These are phyloP conservation scores for Ceramica pisi DNA, from an alignment of 2,888 invertebrate species.

Conservation along the genomic window DNA sequence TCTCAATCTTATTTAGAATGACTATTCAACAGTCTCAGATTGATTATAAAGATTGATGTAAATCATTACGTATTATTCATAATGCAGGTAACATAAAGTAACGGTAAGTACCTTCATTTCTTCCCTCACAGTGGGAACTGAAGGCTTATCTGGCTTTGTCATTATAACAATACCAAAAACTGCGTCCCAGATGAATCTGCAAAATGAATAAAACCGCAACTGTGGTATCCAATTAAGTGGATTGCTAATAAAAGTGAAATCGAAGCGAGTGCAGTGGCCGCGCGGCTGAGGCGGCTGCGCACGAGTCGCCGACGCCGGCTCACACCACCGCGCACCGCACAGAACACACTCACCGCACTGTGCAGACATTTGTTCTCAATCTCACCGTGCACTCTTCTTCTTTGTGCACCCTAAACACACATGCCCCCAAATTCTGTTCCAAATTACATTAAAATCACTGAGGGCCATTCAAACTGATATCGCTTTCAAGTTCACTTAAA, in stretches of 20 bases:
- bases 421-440: constrained; percentile 34
- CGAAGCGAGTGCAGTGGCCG: constrained; percentile 90
- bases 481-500: constrained; percentile 58
- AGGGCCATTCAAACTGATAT: constrained; percentile 40
- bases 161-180: constrained; percentile 71
- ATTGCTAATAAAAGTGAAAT: constrained; percentile 91
- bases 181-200: constrained; percentile 85
- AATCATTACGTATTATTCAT: constrained; percentile 30
- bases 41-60: constrained; percentile 22
- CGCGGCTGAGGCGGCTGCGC: constrained; percentile 62
- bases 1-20: constrained; percentile 11
- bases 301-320: constrained; percentile 50
- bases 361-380: constrained; percentile 51
- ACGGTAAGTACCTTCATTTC: constrained; percentile 32
- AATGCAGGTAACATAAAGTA: constrained; percentile 27
- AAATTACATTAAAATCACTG: constrained; percentile 38
- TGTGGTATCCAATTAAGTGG: constrained; percentile 90
- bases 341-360: constrained; percentile 50
- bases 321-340: constrained; percentile 42
- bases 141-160: constrained; percentile 58
- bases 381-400: constrained; percentile 44
- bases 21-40: constrained; percentile 12
- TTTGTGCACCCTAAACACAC: constrained; percentile 33
- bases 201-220: constrained; percentile 88
- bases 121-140: constrained; percentile 42